Evolutionary conservation across 2,888 invertebrate species (phyloP), one percentile per base, ranked within the genome.

Genomic region (Eugnorisma glareosa): DNA sequence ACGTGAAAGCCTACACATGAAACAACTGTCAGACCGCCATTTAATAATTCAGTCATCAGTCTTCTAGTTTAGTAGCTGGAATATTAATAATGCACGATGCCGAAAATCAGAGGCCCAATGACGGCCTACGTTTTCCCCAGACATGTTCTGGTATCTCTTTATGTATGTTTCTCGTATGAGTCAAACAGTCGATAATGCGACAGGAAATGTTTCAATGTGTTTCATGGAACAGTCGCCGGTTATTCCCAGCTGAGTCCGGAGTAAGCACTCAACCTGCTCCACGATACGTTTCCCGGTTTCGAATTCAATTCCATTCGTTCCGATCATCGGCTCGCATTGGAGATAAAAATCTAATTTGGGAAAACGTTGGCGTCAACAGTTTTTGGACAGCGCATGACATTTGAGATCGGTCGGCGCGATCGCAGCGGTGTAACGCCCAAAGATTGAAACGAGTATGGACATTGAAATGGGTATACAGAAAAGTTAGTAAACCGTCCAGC

Each of bases 241-340:
- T 89, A 91, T 90, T 90, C 91, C 89, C 93, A 91, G 83, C 85
- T 89, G 92, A 89, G 90, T 86, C 81, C 82, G 79, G 83, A 84
- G 80, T 85, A 88, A 84, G 86, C 84, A 83, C 84, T 89, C 85
- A 89, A 86, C 85, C 86, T 83, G 90, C 83, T 83, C 85, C 79
- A 69, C 86, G 86, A 88, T 88, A 89, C 89, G 86, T 88, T 90
- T 89, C 88, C 92, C 90, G 86, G 89, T 87, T 89, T 88, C 88
- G 89, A 91, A 92, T 92, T 92, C 92, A 92, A 92, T 92, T 92
- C 90, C 90, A 91, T 92, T 90, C 92, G 91, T 92, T 92, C 92
- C 93, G 92, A 92, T 92, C 91, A 92, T 91, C 92, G 92, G 89
- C 85, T 90, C 93, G 89, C 90, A 91, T 91, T 92, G 88, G 87